A percentile compares a stretch with the other conserved stretches of the same genome.
Conservation (phyloP, 2,888 invertebrate species). For the Mallateleia sp. region DNA sequence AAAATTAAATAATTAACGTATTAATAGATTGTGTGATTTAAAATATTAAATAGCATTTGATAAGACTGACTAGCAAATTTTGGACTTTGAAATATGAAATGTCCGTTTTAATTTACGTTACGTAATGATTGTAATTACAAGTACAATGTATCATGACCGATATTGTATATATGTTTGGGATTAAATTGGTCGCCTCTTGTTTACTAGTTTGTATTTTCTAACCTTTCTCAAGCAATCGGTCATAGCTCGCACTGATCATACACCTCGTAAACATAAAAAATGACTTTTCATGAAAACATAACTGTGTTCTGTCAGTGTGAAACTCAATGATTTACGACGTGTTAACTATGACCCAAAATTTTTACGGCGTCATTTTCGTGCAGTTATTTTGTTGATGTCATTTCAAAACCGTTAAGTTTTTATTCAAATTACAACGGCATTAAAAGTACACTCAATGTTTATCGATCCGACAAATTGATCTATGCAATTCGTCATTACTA, state of each 20-base stretch:
- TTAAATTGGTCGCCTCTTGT: too few relatives aligned
- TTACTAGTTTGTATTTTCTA: not conserved
- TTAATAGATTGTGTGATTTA: too few relatives aligned
- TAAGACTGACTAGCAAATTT: not conserved
- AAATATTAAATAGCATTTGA: not conserved
- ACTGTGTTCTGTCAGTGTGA: not conserved
- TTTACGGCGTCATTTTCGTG: constrained; percentile 36
- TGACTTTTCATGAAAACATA: not conserved
- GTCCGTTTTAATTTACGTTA: not conserved
- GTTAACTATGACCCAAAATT: constrained; percentile 14
- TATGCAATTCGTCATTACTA: too few relatives aligned
- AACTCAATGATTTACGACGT: constrained; percentile 7
- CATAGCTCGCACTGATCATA: not conserved
- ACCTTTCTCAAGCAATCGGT: not conserved
- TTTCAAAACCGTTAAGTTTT: constrained; percentile 33
- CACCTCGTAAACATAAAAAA: not conserved
- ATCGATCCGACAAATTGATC: not conserved
- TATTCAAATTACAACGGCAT: constrained; percentile 14
- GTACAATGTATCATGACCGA: not conserved
- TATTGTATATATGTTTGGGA: not conserved
- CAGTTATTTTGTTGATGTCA: constrained; percentile 37
- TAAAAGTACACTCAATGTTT: not conserved
- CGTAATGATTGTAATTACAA: not conserved
- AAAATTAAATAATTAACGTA: not conserved
- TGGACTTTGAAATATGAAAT: not conserved